Base-by-base conservation (phyloP, 2,797 vertebrate genomes). In the Phrynocephalus guinanensis region DNA sequence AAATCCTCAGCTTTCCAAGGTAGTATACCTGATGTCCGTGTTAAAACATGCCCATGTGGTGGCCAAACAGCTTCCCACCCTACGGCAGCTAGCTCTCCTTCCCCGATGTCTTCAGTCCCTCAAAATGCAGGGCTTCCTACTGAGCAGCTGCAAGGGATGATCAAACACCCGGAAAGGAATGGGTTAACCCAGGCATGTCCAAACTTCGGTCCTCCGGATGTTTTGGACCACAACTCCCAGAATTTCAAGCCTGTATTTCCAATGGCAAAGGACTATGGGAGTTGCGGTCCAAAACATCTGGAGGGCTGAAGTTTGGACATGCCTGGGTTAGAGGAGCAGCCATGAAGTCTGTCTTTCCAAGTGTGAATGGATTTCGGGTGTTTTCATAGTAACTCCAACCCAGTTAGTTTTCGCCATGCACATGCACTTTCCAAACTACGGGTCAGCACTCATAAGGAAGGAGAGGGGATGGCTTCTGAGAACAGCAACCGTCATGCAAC, bases 401-500 rank as follows among this genome's bases (percentile, higher is more conserved):
- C 1, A 79, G 13, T 5, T 11, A 79, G 20, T 5, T 11, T 60
- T 30, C 44, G n/a, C 38, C 33, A 44, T 16, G 38, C 33, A 79
- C 24, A 38, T 2, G n/a, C 2, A 8, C 16, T 24, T 52, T 73
- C 44, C 60, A n/a, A 85, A 75, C 4, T 26, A 88, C 33, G 6
- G 73, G 28, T 84, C 67, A 79, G 38, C 70, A 13, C 38, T 28
- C 48, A 18, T n/a, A 33, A 81, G 68, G 22, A 84, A 79, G 56
- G 44, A 60, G 38, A 77, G 30, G 20, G 50, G 50, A 30, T 38
- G 38, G 28, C 15, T 56, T 63, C 56, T 85, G 48, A 56, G 44
- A 67, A 63, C 44, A 85, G 52, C 56, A 84, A 20, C 48, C 79
- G 38, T 88, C 44, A 73, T 9, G 52, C 56, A 84, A 20, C 48